Conservation (phyloP, 2,888 invertebrate species). For the Trimorus sp. region DNA sequence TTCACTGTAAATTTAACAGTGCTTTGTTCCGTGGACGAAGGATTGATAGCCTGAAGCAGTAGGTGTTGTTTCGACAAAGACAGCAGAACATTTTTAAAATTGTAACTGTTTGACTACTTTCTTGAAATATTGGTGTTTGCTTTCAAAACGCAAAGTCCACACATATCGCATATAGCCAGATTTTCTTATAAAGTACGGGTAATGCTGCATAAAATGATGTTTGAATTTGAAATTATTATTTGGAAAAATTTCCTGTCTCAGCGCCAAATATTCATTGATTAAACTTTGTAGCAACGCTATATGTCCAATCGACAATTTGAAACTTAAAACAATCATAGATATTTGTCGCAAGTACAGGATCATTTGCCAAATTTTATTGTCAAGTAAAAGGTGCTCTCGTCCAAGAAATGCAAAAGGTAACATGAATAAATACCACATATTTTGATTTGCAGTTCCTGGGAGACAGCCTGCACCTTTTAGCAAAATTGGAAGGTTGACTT, state of each 20-base stretch:
- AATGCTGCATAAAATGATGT: slow-evolving; percentile 65
- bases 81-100: slow-evolving; percentile 13
- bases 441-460: no score
- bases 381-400: not conserved
- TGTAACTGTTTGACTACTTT: slow-evolving; percentile 9
- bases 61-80: slow-evolving; percentile 5
- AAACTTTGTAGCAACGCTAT: no score
- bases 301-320: slow-evolving; percentile 33
- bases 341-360: slow-evolving; percentile 22
- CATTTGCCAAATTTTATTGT: slow-evolving; percentile 34
- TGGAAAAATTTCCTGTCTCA: slow-evolving; percentile 56
- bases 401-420: no score
- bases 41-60: not conserved
- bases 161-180: slow-evolving; percentile 63
- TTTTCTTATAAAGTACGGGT: slow-evolving; percentile 55
- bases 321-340: slow-evolving; percentile 39
- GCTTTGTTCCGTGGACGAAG: not conserved
- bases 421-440: no score
- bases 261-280: slow-evolving; percentile 34
- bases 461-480: not conserved
- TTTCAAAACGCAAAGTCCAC: slow-evolving; percentile 68
- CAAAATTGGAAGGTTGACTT: slow-evolving; percentile 16
- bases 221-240: slow-evolving; percentile 56
- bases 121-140: slow-evolving; percentile 60
- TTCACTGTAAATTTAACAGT: not conserved